Evolutionary conservation across 2,888 invertebrate genomes (phyloP).

Genomic region (Rugalucina vietnamica): DNA sequence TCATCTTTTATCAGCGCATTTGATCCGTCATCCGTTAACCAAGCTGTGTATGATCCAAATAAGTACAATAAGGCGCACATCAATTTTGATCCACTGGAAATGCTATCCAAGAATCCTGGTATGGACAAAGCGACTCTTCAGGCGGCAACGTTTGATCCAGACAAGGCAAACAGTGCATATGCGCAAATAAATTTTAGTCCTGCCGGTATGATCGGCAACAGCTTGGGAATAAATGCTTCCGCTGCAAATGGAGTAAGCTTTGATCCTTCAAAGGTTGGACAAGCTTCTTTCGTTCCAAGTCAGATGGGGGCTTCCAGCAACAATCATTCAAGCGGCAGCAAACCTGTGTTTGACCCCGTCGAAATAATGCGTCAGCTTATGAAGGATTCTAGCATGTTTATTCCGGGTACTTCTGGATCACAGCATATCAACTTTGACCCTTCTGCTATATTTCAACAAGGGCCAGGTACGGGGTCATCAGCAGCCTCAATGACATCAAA

Average conservation of each 20-base stretch:
- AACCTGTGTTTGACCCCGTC: slow-evolving; percentile 29
- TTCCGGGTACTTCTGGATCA: slow-evolving; percentile 24
- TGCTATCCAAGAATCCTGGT: slow-evolving; percentile 50
- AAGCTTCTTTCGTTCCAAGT: slow-evolving; percentile 6
- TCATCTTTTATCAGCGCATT: slow-evolving; percentile 47
- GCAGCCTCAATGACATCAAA: not conserved
- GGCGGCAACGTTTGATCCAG: slow-evolving; percentile 57
- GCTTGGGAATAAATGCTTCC: not conserved
- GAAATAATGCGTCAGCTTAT: slow-evolving; percentile 33
- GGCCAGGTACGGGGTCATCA: not conserved
- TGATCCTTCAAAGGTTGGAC: not conserved
- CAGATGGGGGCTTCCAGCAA: not conserved
- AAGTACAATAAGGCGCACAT: slow-evolving; percentile 40
- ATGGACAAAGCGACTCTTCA: slow-evolving; percentile 51
- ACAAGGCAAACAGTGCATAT: slow-evolving; percentile 50
- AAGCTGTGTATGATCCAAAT: slow-evolving; percentile 60
- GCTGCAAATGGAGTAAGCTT: not conserved
- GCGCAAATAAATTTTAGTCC: slow-evolving; percentile 38
- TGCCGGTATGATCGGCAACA: slow-evolving; percentile 5
- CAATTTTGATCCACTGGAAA: slow-evolving; percentile 51
- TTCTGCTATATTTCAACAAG: slow-evolving; percentile 37
- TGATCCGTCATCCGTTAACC: slow-evolving; percentile 62
- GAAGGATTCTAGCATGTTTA: slow-evolving; percentile 29
- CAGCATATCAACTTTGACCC: slow-evolving; percentile 54
- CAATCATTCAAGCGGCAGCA: not conserved